Evolutionary conservation across 2,888 invertebrate genomes (phyloP).

Genomic region (Formica aserva): DNA sequence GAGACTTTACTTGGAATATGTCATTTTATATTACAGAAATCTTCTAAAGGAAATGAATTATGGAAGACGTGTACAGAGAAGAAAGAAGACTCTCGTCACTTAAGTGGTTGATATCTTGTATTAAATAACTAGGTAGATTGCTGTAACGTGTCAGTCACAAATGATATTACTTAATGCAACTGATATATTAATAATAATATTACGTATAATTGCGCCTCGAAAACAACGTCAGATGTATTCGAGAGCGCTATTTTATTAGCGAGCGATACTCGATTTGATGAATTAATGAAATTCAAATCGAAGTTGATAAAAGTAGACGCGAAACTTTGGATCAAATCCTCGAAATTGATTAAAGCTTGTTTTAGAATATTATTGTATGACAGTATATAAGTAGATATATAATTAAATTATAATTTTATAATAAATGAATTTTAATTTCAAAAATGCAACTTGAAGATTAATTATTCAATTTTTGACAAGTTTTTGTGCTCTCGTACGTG

Average conservation of each 20-base stretch:
- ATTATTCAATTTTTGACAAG: neutral
- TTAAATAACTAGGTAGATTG: neutral
- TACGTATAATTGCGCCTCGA: neutral
- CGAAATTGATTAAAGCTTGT: conserved; percentile 17
- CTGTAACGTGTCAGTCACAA: conserved; percentile 1
- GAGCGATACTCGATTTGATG: neutral
- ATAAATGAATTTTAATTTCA: neutral
- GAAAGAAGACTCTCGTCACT: neutral
- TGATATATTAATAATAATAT: neutral
- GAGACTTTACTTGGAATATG: conserved; percentile 66
- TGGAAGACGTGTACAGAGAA: conserved; percentile 66
- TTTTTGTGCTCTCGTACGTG: conserved; percentile 53
- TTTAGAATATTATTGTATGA: neutral
- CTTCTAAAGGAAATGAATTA: conserved; percentile 64
- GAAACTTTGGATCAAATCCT: neutral
- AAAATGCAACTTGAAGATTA: neutral
- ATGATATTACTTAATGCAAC: neutral
- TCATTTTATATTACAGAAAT: conserved; percentile 67
- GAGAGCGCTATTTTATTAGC: neutral
- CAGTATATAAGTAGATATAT: neutral
- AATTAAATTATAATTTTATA: neutral
- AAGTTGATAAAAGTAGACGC: neutral
- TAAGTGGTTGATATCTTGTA: neutral
- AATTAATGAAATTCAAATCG: conserved; percentile 9
- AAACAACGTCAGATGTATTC: neutral